A percentile compares a stretch with the other conserved stretches of the same genome.
Conservation (phyloP, 2,113 vertebrate species). For the Cyphomyrus plagiostoma region DNA sequence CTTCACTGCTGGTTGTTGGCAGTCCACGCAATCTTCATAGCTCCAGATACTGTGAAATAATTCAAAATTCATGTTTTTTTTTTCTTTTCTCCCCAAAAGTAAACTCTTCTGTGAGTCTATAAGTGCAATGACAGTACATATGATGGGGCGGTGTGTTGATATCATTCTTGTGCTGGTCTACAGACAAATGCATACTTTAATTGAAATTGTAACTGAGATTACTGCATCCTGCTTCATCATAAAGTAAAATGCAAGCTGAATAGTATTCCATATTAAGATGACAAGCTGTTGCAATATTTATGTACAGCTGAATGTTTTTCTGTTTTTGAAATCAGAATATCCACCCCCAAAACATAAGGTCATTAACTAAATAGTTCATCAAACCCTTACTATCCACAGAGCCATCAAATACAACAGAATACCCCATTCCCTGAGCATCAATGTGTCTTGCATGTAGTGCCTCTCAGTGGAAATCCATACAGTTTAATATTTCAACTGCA, state of each 20-base stretch:
- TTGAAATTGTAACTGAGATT: not conserved
- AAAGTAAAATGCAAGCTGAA: slow-evolving; percentile 1
- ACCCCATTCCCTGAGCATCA: not conserved
- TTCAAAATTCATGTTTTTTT: slow-evolving; percentile 2
- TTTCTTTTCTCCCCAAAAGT: not conserved
- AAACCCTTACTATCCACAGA: not conserved
- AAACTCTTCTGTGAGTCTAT: not conserved
- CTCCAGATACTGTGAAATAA: slow-evolving; percentile 1
- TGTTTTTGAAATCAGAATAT: not conserved
- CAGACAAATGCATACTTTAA: not conserved
- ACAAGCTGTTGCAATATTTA: not conserved
- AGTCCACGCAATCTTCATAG: not conserved
- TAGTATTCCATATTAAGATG: not conserved
- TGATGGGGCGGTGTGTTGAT: not conserved
- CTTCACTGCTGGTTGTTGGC: not conserved
- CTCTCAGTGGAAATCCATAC: not conserved
- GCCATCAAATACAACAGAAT: not conserved
- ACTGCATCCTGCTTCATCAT: not conserved
- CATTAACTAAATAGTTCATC: not conserved
- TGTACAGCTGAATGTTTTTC: not conserved
- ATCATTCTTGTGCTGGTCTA: not conserved
- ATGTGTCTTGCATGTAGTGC: not conserved
- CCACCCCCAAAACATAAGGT: not conserved
- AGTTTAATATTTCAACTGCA: not conserved
- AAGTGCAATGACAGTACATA: not conserved